Evolutionary conservation across 53 echinoderm and acorn worm genomes (phyloP), one percentile per base, ranked within the genome.

Genomic region (Mesocentrotus franciscanus): DNA sequence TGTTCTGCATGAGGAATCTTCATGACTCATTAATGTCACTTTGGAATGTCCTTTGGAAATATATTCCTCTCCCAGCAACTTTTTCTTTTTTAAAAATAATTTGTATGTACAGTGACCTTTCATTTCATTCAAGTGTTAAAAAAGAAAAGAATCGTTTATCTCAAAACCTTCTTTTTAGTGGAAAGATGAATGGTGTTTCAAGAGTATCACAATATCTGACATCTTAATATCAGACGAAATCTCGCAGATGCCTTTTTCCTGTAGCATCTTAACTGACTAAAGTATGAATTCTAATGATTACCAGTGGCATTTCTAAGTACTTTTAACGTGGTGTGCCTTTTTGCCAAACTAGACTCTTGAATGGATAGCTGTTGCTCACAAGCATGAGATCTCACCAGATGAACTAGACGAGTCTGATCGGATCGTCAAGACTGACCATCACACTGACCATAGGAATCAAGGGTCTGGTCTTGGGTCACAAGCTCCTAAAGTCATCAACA

Each of bases 281-380:
- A 68, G 22, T 24, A 26, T 9, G 24, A 22, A 5, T 68, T 8
- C 26, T 68, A 68, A 24, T 68, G 9, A 68, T 5, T 18, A 68
- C 68, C 33, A 32, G 32, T 75, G 75, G 12, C 76, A 76, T 76
- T 26, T 27, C 30, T 9, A 30, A 30, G 13, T 32, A 13, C 13
- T 76, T 33, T 76, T 33, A 10, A 68, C 33, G 33, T 30, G 2
- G 76, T 76, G 76, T 42, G 3, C 33, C 33, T 4, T 39, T 81
- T 39, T 81, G 8, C 4, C 22, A 81, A 34, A 66, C 72, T 72
- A 99, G 99, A 94, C 96, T 22, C 92, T 99, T 26, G 98, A 99
- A 94, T 99, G 98, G 97, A 68, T 98, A 16, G 96, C 99, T 56
- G 97, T 97, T 7, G 95, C 97, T 24, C 96, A 96, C 94, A 97